Evolutionary conservation across 2,888 invertebrate genomes (phyloP), one percentile per base, ranked within the genome.

Genomic region (Drosophila mimetica): DNA sequence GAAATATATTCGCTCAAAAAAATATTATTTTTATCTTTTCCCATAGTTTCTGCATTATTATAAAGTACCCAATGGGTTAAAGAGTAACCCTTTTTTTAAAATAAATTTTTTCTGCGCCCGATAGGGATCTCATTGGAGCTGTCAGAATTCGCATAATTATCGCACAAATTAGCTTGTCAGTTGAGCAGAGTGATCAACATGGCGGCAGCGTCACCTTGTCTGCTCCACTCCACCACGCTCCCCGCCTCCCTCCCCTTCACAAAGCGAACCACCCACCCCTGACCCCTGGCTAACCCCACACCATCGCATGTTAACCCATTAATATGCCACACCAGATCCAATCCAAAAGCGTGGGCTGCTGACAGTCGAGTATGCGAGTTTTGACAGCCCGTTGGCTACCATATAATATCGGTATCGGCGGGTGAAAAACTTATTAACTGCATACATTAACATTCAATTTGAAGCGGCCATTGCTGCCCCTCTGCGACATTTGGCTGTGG

Each of bases 361-460:
- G 90, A 90, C 90, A 90, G 89, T 86, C 76, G 79, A 63, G 69
- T 86, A 88, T 86, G 84, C 89, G 88, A 89, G 88, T 89, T 88
- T 89, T 89, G 89, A 89, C 89, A 89, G 89, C 89, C 76, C 77
- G 86, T 86, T 89, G 88, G 89, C 89, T 89, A 89, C 89, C 89
- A 89, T 80, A 87, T 78, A 87, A 88, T 82, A 84, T 86, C 86
- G 79, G 34, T 80, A 84, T 86, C 86, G 79, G 42, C 54, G 48
- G 47, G 34, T 61, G 53, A 61, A 61, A 70, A 48, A 83, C 88
- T 87, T 89, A 89, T 88, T 90, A 88, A 87, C 85, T 84, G 90
- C 84, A 85, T 89, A 89, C 77, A 89, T 89, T 89, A 89, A 89
- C 84, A 89, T 89, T 90, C 89, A 82, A 90, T 90, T 89, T 88